Base-by-base conservation (phyloP, 2,888 invertebrate genomes). In the Philereme transversata region DNA sequence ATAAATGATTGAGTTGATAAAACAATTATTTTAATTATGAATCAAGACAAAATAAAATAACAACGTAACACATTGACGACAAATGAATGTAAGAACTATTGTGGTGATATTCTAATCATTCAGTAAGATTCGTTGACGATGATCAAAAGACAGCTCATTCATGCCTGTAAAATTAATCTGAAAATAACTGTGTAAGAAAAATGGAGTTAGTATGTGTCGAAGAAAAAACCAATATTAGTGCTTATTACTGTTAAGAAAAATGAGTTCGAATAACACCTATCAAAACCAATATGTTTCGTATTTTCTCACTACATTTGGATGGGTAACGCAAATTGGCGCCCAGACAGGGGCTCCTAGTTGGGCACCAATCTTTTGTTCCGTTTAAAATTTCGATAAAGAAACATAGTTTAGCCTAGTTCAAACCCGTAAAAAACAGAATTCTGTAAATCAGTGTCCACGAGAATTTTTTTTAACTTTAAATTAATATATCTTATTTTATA, bases 121-220 rank as follows among this genome's bases (percentile, higher is more conserved):
- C 11, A 44, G 5, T 11, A 10, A 10, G 7, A 45, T 11, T 45
- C 33, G 10, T 47, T 57, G 35, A 50, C 35, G 48, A 51, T 58
- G 56, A 52, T 60, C 59, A 10, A 56, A 59, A 78, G 76, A 81
- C 80, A 79, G 81, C 80, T 81, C 81, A 58, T 56, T 43, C 73
- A 76, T 65, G 63, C 53, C 69, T 65, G 62, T 49, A 49, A 63
- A 59, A 59, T 49, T 8, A 36, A 40, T 34, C 48, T 63, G 54
- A 60, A 60, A 60, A 57, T 52, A 63, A 64, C 62, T 61, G 62
- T 63, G 61, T 61, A 60, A n/a, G n/a, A n/a, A n/a, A 58, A 51
- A 64, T 66, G 51, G 58, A 22, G 60, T 66, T 46, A 63, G 52
- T 57, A 45, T 33, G 47, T 36, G 58, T 34, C 11, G 36, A 38